phyloP scores from a whole-genome alignment of 2,113 vertebrate species.

The Eupsittula cactorum region DNA sequence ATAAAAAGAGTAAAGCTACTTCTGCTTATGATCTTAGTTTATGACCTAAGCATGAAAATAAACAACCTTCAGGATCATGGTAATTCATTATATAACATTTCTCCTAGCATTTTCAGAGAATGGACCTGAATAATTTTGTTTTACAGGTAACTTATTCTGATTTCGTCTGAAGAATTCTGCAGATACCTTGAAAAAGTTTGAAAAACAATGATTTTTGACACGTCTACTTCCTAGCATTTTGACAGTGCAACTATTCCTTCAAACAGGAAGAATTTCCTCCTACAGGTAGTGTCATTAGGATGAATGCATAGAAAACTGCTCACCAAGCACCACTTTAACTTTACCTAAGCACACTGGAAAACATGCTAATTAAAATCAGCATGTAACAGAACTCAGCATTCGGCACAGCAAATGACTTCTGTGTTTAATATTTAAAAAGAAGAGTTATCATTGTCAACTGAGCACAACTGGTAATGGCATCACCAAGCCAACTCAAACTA shows the following conservation, averaged over 20 bases:
- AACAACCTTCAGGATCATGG: background rate
- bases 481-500: background rate
- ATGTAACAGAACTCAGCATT: background rate
- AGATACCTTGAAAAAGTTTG: background rate
- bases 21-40: background rate
- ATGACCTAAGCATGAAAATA: background rate
- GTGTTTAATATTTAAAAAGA: background rate
- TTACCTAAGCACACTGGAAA: background rate
- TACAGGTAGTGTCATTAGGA: background rate
- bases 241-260: background rate
- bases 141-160: background rate
- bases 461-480: accelerated
- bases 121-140: background rate
- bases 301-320: background rate
- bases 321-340: background rate
- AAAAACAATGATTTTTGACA: background rate
- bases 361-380: background rate
- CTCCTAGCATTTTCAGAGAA: background rate
- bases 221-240: background rate
- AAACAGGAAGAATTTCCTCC: background rate
- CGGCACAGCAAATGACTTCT: background rate
- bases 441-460: background rate
- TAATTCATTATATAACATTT: background rate
- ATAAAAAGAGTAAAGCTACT: background rate
- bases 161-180: background rate